Evolutionary conservation across 2,113 vertebrate genomes (phyloP), one percentile per base, ranked within the genome.

Genomic region (Hydrochoerus hydrochaeris): DNA sequence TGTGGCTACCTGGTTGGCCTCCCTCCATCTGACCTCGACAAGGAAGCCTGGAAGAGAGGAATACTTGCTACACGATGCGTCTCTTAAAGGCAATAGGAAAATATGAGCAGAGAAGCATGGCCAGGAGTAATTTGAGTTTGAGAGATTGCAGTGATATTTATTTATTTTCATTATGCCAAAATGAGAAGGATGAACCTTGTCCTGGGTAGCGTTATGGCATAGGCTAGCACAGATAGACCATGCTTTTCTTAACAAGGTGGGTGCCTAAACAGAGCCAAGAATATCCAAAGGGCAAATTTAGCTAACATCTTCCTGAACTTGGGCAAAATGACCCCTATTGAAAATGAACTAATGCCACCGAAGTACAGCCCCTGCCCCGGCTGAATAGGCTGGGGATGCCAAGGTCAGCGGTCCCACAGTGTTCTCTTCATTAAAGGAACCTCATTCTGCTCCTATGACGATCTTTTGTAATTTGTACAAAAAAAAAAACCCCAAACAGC

Each of bases 181-280:
- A 71, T 78, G 30, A 46, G 19, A 73, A 44, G 4, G 4, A 46
- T 5, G 5, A 35, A 38, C 2, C 71, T 88, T 8, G 28, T 58
- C 20, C 24, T n/a, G 0, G 52, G 10, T 22, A 2, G 2, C 7
- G 0, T 32, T 9, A 73, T 19, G 13, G 9, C 2, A 5, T 19
- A 19, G 16, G 75, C 11, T 16, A 1, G 19, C 4, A 6, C 12
- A 67, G 38, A 38, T n/a, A 90, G 35, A 24, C 19, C 3, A 2
- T 57, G 62, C 4, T 35, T 95, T 22, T 82, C 3, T 85, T 57
- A 8, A 54, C 26, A 28, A 41, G 7, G 5, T 44, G 6, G 1
- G 17, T 81, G 75, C 96, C 73, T 95, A 63, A 91, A 60, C 0
- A 84, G 67, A 96, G 44, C 46, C 26, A 65, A 63, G 52, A 60